A percentile compares a stretch with the other conserved stretches of the same genome.
Conservation (phyloP, 2,113 vertebrate species). For the Theristicus caerulescens region DNA sequence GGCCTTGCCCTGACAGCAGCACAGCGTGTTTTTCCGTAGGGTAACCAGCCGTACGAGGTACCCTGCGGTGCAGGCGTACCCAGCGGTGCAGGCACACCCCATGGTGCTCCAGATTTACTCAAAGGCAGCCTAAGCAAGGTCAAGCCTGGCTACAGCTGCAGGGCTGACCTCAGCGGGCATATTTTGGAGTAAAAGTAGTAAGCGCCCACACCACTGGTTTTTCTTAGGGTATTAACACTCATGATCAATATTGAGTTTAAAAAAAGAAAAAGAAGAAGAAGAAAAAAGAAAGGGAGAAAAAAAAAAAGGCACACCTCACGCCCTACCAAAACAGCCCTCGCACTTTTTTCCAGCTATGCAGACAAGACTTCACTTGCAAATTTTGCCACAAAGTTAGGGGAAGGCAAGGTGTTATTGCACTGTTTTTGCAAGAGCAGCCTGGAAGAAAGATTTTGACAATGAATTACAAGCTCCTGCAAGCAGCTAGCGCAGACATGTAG, state of each 20-base stretch:
- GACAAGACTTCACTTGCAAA: constrained; percentile 59
- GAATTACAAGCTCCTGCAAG: constrained; percentile 53
- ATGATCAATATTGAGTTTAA: neutral
- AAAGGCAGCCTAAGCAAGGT: neutral
- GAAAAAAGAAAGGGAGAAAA: too few species aligned
- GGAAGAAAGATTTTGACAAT: constrained; percentile 32
- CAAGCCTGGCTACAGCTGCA: neutral
- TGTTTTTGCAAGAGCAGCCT: constrained; percentile 47
- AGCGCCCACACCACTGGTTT: neutral
- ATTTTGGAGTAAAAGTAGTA: neutral
- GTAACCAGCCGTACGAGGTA: neutral
- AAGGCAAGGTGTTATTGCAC: constrained; percentile 36
- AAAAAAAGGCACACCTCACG: neutral
- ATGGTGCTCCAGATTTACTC: neutral
- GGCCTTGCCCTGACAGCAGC: neutral
- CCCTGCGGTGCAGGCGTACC: neutral
- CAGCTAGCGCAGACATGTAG: neutral
- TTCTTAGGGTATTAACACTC: neutral
- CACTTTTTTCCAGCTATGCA: neutral
- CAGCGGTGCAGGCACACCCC: neutral
- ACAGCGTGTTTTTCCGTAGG: neutral
- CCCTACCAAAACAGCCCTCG: neutral
- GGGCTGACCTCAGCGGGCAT: rapidly evolving
- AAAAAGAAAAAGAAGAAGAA: neutral
- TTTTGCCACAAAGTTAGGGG: constrained; percentile 7